phyloP scores from a whole-genome alignment of 2,797 vertebrate species.

The Argya squamiceps region DNA sequence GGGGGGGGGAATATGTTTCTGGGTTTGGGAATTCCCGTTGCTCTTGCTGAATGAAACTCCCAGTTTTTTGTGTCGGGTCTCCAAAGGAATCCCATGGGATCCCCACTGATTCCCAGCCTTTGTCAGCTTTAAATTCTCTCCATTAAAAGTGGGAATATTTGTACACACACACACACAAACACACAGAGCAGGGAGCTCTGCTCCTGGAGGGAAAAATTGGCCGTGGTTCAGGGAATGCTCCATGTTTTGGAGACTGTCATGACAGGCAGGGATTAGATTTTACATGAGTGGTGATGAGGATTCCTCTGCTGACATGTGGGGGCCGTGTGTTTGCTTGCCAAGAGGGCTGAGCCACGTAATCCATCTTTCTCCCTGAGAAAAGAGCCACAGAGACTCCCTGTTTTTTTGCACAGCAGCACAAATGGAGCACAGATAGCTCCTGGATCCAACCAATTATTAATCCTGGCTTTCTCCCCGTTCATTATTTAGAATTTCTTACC shows the following conservation, averaged over 20 bases:
- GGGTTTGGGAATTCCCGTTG: constrained; percentile 6
- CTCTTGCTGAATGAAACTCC: neutral
- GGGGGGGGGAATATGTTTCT: neutral
- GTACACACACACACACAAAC: neutral
- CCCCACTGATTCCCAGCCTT: neutral
- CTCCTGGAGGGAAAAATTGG: neutral
- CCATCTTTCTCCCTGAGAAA: constrained; percentile 8
- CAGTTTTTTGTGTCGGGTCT: neutral
- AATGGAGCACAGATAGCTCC: neutral
- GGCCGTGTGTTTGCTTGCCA: constrained; percentile 45
- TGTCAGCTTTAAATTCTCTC: neutral
- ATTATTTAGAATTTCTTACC: neutral
- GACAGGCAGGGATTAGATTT: constrained; percentile 57
- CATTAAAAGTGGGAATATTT: neutral
- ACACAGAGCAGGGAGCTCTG: neutral
- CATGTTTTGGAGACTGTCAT: constrained; percentile 49
- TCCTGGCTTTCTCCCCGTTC: neutral
- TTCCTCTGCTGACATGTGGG: constrained; percentile 52
- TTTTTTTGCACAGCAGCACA: neutral
- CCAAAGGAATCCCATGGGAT: neutral
- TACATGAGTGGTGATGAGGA: constrained; percentile 61
- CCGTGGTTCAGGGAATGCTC: constrained; percentile 25
- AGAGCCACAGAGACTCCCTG: neutral
- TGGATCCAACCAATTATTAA: neutral
- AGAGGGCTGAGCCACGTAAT: constrained; percentile 26